Base-by-base conservation (phyloP, 2,888 invertebrate genomes). In the Epiperipatus broadwayi region DNA sequence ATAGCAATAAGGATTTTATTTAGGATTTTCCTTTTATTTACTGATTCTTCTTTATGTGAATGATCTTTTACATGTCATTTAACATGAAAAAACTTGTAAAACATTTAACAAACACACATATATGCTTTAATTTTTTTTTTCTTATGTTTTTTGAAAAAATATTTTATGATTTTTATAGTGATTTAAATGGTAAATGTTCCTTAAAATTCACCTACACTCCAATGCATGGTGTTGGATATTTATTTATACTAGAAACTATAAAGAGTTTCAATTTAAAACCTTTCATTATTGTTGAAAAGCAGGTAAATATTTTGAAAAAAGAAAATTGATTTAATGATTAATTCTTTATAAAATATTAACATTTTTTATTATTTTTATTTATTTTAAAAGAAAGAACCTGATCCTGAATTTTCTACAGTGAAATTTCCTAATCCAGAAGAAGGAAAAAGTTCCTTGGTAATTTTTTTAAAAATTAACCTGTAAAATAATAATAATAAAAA, bases 391-490 rank as follows among this genome's bases (percentile, higher is more conserved):
- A 73, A 75, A 47, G 69, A 79, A 39, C 83, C 95, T 0, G 74
- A 99, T 65, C 93, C 95, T 0, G 87, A 95, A 41, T 99, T 99
- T 61, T 75, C 93, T 0, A 97, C 97, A 0, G 93, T 97, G 1
- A 73, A 72, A 53, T 93, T 87, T 63, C 97, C 97, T 0, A 99
- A 99, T 65, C 97, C 97, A 0, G 97, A 99, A 56, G 97, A 97
- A 64, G 84, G 84, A 1, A 71, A 73, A 52, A 73, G 77, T 47
- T 76, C 83, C 16, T 54, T 87, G 45, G 61, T 60, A 46, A 48
- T 54, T 46, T 29, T 12, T 18, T 36, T 34, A 33, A n/a, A 8
- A 5, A 35, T 21, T 35, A 21, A n/a, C 14, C 3, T 5, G 2
- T 5, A 35, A 2, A 15, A 5, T 34, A 21, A 18, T 10, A 12